phyloP scores from a whole-genome alignment of 2,888 invertebrate species.

The Cheilosia urbana region DNA sequence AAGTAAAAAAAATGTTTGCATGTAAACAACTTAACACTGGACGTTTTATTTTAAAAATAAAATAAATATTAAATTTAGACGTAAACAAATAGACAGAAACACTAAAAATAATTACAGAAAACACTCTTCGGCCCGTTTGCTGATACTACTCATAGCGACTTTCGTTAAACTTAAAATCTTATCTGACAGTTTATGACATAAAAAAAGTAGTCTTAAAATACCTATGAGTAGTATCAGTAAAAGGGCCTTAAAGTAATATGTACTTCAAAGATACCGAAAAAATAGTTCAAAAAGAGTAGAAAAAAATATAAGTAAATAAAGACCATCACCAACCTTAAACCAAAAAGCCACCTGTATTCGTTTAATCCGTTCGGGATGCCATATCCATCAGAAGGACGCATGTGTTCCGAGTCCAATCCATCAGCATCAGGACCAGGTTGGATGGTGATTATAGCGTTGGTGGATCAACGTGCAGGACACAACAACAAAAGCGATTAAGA shows the following conservation, averaged over 20 bases:
- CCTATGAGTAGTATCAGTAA: too few relatives aligned
- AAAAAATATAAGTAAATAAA: constrained; percentile 56
- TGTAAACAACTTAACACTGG: too few relatives aligned
- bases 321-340: constrained; percentile 92
- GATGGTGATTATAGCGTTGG: constrained; percentile 35
- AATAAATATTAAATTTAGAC: too few relatives aligned
- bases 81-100: too few relatives aligned
- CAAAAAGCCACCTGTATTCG: constrained; percentile 91
- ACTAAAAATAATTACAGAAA: too few relatives aligned
- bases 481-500: constrained; percentile 60
- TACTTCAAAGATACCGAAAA: neutral
- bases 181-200: too few relatives aligned
- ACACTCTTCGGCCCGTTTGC: too few relatives aligned
- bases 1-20: too few relatives aligned
- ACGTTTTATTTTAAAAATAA: too few relatives aligned
- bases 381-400: constrained; percentile 17
- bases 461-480: constrained; percentile 44
- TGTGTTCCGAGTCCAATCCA: constrained; percentile 50
- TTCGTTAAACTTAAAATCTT: too few relatives aligned
- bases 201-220: too few relatives aligned
- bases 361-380: constrained; percentile 29
- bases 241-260: neutral
- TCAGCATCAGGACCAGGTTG: constrained; percentile 52
- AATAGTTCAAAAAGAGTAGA: neutral
- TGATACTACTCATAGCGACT: too few relatives aligned